Conservation (phyloP, 2,888 invertebrate genomes). For the Capitulum mitella region DNA sequence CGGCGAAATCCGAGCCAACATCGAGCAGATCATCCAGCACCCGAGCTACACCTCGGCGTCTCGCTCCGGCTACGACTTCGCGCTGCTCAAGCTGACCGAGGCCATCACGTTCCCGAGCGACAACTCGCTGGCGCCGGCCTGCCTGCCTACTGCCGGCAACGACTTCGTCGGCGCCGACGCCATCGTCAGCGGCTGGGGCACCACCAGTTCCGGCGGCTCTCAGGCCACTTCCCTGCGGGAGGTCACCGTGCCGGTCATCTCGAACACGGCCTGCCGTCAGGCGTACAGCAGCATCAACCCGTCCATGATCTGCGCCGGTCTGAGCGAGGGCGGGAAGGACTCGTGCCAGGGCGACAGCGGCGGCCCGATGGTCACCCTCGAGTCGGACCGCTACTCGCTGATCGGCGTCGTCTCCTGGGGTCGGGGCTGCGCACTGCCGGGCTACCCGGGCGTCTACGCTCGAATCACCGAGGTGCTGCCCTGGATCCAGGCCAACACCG, state of each 20-base stretch:
- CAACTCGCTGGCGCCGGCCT: slow-evolving; percentile 27
- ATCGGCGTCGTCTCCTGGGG: slow-evolving; percentile 28
- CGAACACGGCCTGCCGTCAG: background rate
- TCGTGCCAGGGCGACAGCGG: slow-evolving; percentile 28
- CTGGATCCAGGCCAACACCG: slow-evolving; percentile 8
- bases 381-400: background rate
- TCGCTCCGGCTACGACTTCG: slow-evolving; percentile 23
- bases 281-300: too few relatives aligned
- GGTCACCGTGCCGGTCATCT: slow-evolving; percentile 28
- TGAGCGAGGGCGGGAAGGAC: slow-evolving; percentile 25
- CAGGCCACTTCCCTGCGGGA: slow-evolving; percentile 25
- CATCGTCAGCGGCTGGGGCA: slow-evolving; percentile 28
- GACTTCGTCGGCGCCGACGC: slow-evolving; percentile 24
- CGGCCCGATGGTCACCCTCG: slow-evolving; percentile 4
- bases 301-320: slow-evolving; percentile 29
- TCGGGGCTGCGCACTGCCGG: slow-evolving; percentile 18
- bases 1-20: background rate
- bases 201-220: slow-evolving; percentile 21
- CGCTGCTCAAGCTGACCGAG: slow-evolving; percentile 25
- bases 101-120: slow-evolving; percentile 22
- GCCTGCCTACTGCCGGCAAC: slow-evolving; percentile 23
- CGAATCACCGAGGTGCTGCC: background rate
- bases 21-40: background rate
- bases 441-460: slow-evolving; percentile 27
- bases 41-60: background rate